Conservation (phyloP, 2,888 invertebrate genomes). For the Drosophila borborema region DNA sequence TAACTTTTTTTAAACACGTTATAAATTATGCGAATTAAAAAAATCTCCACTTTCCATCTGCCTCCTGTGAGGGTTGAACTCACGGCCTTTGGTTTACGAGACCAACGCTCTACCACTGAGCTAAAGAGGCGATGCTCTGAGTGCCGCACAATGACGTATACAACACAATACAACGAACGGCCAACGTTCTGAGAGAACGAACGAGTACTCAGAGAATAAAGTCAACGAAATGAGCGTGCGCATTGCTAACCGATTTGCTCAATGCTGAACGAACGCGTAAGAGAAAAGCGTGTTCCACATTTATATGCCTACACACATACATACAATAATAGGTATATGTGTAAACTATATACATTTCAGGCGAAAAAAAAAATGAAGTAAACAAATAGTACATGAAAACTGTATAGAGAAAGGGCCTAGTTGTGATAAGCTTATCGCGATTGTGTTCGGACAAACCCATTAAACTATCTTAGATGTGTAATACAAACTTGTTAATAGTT, state of each 20-base stretch:
- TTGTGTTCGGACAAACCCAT: not conserved
- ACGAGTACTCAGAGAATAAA: not conserved
- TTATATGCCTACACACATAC: slow-evolving; percentile 4
- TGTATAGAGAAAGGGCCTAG: not conserved
- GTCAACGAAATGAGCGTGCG: slow-evolving; percentile 49
- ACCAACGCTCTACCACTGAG: slow-evolving; percentile 70
- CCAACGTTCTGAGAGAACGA: slow-evolving; percentile 7
- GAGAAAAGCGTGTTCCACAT: slow-evolving; percentile 8
- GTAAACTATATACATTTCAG: not conserved
- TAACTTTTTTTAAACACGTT: not conserved
- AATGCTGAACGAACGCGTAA: slow-evolving; percentile 3
- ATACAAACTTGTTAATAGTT: not conserved
- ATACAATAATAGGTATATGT: not conserved
- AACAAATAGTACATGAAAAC: not conserved
- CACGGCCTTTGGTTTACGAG: slow-evolving; percentile 70
- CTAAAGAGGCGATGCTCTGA: slow-evolving; percentile 59
- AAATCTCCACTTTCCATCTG: not conserved
- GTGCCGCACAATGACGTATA: slow-evolving; percentile 52
- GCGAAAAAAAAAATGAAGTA: not conserved
- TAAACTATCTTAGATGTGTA: not conserved
- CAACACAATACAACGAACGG: slow-evolving; percentile 25
- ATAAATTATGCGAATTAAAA: not conserved
- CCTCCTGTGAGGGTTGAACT: slow-evolving; percentile 70
- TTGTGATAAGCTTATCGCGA: slow-evolving; percentile 9
- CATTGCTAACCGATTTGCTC: slow-evolving; percentile 25